Evolutionary conservation across 2,797 vertebrate species (phyloP), one percentile per base, ranked within the genome.

Genomic region (Yasuhikotakia modesta): DNA sequence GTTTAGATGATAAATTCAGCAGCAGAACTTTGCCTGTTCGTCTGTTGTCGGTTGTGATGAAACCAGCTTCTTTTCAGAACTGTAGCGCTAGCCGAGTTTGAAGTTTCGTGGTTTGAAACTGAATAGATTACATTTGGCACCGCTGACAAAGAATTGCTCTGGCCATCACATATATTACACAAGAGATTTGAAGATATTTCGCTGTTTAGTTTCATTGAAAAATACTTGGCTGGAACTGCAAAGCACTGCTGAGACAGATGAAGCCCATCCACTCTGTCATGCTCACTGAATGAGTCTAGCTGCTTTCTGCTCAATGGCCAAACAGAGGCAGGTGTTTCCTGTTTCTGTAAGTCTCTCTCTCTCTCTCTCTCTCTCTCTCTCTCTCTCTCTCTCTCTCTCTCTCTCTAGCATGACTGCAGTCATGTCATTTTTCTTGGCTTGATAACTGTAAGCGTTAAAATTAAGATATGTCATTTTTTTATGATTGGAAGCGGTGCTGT

Each of bases 301-400:
- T 84, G 81, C 76, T 69, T 86, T 81, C 76, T 82, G 69, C 76
- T 82, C 83, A 81, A 66, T 82, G 81, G 81, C 85, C 85, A 85
- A 83, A 80, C 80, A 81, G 76, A 78, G 85, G 77, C 87, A 88
- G 86, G 87, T 88, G 86, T 83, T 84, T 86, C 85, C 86, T 88
- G 86, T 86, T 83, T 81, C 82, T 79, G 65, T 24, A 82, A 81
- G 79, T 78, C 73, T 72, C 70, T 73, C 57, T 46, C 65, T 78
- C 74, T 72, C 70, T 66, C 39, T 67, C 11, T 35, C 6, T 35
- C n/a, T 27, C 27, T 7, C 73, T 70, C 70, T 70, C n/a, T 52
- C 63, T 43, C 39, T 43, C 39, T 43, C 14, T 69, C 57, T 64
- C 12, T 78, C 61, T n/a, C 30, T 74, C 79, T 83, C 73, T 12